These are phyloP conservation scores for Dascillus cervinus DNA, from an alignment of 2,888 invertebrate species.

Conservation along the genomic window DNA sequence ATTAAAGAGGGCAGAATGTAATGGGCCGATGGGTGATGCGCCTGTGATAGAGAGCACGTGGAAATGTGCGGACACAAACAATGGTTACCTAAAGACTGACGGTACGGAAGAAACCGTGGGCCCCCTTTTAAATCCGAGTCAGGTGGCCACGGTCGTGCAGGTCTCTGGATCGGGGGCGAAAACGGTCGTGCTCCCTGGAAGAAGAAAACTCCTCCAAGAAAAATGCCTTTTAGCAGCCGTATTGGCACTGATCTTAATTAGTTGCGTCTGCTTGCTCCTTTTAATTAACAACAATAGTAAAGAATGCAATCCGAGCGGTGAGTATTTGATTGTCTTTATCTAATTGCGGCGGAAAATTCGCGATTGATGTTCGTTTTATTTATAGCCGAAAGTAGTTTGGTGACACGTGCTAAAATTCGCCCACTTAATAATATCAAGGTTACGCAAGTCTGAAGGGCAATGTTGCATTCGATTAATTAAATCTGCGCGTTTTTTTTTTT, in stretches of 20 bases:
- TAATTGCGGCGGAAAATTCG: no score
- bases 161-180: slow-evolving; percentile 34
- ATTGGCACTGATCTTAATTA: slow-evolving; percentile 31
- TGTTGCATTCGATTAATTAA: no score
- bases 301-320: slow-evolving; percentile 28
- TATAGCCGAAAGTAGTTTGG: no score
- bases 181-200: slow-evolving; percentile 33
- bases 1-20: slow-evolving; percentile 17
- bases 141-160: slow-evolving; percentile 35
- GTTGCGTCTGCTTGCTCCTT: slow-evolving; percentile 30
- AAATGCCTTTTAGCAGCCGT: slow-evolving; percentile 33
- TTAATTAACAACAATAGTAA: slow-evolving; percentile 26
- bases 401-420: no score
- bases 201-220: slow-evolving; percentile 24
- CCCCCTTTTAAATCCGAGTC: slow-evolving; percentile 21
- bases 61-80: slow-evolving; percentile 27
- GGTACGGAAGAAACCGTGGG: slow-evolving; percentile 21
- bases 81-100: slow-evolving; percentile 29
- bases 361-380: no score
- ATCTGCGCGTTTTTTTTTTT: no score
- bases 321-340: no score
- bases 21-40: slow-evolving; percentile 25
- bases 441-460: no score
- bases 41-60: slow-evolving; percentile 27
- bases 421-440: no score